These are phyloP conservation scores for Melanchra persicariae DNA, from an alignment of 2,888 invertebrate species.

Conservation along the genomic window DNA sequence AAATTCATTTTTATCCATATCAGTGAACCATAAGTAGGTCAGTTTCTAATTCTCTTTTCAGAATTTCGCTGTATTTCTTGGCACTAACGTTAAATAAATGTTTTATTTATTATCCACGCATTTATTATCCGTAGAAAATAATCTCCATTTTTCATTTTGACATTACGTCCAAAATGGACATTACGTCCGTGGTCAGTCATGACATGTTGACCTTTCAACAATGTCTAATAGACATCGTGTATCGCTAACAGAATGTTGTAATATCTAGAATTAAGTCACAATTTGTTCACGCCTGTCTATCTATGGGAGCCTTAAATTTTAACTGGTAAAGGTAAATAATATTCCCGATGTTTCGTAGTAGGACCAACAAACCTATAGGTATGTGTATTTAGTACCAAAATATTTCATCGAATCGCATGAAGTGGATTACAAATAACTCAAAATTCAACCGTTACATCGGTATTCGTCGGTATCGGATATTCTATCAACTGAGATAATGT, in stretches of 20 bases:
- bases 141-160: too few species aligned
- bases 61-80: not conserved
- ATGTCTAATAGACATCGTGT: too few species aligned
- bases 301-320: too few species aligned
- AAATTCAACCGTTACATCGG: not conserved
- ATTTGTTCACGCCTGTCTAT: too few species aligned
- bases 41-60: not conserved
- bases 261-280: too few species aligned
- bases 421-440: conserved; percentile 3
- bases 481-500: not conserved
- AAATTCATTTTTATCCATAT: not conserved
- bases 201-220: too few species aligned
- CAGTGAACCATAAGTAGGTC: too few species aligned
- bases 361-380: not conserved
- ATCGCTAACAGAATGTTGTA: too few species aligned
- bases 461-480: not conserved
- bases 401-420: not conserved
- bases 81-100: not conserved
- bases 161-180: too few species aligned
- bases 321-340: not conserved
- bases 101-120: too few species aligned
- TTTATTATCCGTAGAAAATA: too few species aligned
- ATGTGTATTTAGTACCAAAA: not conserved
- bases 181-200: too few species aligned
- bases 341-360: not conserved